Percentiles rank a stretch among this genome's conserved stretches.
Conservation (phyloP, 1,140 invertebrate genomes). For the Pseudomyrmex concolor region DNA sequence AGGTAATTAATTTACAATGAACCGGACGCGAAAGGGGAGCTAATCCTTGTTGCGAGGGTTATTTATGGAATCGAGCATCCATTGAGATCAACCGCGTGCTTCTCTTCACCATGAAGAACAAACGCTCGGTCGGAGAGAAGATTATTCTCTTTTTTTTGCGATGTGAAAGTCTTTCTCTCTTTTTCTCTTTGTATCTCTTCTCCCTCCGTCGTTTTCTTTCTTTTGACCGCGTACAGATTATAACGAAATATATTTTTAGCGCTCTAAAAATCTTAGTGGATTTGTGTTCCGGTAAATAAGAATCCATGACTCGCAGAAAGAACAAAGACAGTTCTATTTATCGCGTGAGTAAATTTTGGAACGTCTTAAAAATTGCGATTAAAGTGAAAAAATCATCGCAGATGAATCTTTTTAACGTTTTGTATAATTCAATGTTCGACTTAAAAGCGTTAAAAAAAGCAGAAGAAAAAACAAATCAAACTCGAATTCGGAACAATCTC, state of each 20-base stretch:
- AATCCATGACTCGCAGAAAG: not conserved
- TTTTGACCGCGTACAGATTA: constrained; percentile 20
- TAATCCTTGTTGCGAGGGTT: constrained; percentile 79
- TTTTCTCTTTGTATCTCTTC: too few relatives aligned
- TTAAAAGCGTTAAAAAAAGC: constrained; percentile 4
- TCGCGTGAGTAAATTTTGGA: not conserved
- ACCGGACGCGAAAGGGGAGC: constrained; percentile 79
- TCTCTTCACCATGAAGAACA: constrained; percentile 62
- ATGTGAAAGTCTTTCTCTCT: constrained; percentile 9
- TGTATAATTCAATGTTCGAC: constrained; percentile 3
- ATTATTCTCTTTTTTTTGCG: constrained; percentile 16
- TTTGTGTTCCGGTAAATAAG: not conserved
- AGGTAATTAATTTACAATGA: constrained; percentile 86
- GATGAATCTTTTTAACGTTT: not conserved
- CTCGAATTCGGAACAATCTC: constrained; percentile 22
- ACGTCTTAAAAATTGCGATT: not conserved
- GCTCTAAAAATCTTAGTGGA: not conserved
- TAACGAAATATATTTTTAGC: constrained; percentile 21
- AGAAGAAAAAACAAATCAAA: constrained; percentile 18
- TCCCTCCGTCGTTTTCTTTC: too few relatives aligned
- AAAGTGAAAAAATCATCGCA: not conserved
- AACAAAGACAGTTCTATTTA: not conserved
- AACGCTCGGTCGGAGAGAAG: constrained; percentile 39
- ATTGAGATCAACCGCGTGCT: constrained; percentile 65
- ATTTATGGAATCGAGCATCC: constrained; percentile 78